Base-by-base conservation (phyloP, 2,888 invertebrate species). In the Baronia brevicornis region DNA sequence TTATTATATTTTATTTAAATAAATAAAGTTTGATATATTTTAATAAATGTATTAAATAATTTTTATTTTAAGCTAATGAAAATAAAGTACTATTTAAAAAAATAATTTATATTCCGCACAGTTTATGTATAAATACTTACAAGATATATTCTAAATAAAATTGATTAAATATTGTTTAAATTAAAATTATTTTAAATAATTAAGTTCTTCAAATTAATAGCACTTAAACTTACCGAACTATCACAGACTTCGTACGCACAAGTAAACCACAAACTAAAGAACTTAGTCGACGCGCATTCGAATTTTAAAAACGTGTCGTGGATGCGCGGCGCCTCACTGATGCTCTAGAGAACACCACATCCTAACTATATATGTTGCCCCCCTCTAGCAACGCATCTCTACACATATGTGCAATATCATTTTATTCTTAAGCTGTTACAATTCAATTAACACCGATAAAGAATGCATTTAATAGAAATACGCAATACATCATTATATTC, bases 331-430 rank as follows among this genome's bases (percentile, higher is more conserved):
- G 35, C 31, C 45, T 60, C 57, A 65, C 66, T 69, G 61, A 48
- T 57, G 55, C 41, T 40, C 41, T 32, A 34, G 43, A 42, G 48
- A 48, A 33, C 5, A 8, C 55, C 62, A 60, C 71, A 58, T 63
- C 68, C 58, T 54, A 55, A 39, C 60, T 75, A 60, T 75, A 75
- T 74, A 73, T 57, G 56, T 43, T 36, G 40, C 22, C 49, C 72
- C 74, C 72, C 69, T 58, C 67, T 60, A 14, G 53, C 46, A 39
- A 38, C 43, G 33, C 34, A 40, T 33, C 38, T 30, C 23, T 20
- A 24, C 36, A 37, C 42, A 36, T 38, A 39, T 22, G 22, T 21
- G 28, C 32, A 36, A 22, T 26, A 23, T 26, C 7, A 27, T 28
- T 20, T 27, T 25, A 8, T 25, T 27, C 26, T 28, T 33, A 13